Percentiles rank a stretch among this genome's conserved stretches.
Evolutionary conservation across 2,888 invertebrate species (phyloP).

Genomic region (Harpagoxenus sublaevis): DNA sequence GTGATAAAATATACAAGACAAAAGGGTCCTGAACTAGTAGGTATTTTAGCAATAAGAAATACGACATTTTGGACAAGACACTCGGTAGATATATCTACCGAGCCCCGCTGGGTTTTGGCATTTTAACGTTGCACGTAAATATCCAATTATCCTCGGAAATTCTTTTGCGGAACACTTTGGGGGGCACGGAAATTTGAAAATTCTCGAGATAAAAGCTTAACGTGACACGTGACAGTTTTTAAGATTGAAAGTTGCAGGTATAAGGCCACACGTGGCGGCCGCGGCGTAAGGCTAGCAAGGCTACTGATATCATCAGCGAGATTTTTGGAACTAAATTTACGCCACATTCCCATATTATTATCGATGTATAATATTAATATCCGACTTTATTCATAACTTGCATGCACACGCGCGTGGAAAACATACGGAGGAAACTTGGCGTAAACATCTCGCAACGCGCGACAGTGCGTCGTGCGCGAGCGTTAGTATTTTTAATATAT

Average conservation of each 20-base stretch:
- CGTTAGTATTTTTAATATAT: not conserved
- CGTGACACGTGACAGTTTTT: not conserved
- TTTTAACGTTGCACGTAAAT: not conserved
- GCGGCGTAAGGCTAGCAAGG: too few relatives aligned
- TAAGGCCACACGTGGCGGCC: not conserved
- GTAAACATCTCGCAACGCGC: not conserved
- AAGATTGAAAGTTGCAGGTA: not conserved
- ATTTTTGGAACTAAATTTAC: not conserved
- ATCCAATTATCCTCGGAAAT: not conserved
- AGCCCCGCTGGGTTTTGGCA: not conserved
- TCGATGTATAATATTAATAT: not conserved
- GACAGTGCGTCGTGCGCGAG: not conserved
- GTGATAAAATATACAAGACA: not conserved
- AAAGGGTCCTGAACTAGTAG: not conserved
- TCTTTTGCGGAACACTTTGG: not conserved
- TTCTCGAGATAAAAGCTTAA: not conserved
- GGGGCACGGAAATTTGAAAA: not conserved
- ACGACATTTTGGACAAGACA: not conserved
- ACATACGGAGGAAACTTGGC: conserved; percentile 18
- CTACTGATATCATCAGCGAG: not conserved
- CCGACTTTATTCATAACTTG: not conserved
- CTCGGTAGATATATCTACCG: not conserved
- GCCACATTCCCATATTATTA: not conserved
- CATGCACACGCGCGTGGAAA: not conserved
- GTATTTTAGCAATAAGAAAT: not conserved